phyloP scores from a whole-genome alignment of 2,113 vertebrate species.

The Ctenodactylus gundi region DNA sequence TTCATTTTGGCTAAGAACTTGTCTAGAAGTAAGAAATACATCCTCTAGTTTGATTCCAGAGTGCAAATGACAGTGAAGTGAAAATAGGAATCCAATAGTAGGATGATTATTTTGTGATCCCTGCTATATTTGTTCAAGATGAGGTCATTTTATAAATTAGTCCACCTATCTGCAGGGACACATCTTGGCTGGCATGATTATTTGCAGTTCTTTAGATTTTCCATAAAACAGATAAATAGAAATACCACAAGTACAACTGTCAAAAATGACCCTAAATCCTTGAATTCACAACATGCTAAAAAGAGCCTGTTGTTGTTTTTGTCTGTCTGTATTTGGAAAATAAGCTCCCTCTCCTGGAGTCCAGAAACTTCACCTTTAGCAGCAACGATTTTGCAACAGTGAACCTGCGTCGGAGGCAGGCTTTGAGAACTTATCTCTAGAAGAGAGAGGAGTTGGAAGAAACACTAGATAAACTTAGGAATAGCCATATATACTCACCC shows the following conservation, averaged over 20 bases:
- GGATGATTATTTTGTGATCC: constrained; percentile 37
- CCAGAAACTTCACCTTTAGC: neutral
- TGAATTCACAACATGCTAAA: neutral
- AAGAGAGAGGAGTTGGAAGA: constrained; percentile 6
- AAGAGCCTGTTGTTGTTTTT: neutral
- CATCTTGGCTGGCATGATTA: neutral
- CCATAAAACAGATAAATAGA: neutral
- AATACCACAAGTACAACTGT: neutral
- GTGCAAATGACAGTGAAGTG: constrained; percentile 26
- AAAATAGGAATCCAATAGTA: constrained; percentile 53
- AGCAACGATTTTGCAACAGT: neutral
- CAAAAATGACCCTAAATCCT: neutral
- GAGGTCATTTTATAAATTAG: constrained; percentile 40
- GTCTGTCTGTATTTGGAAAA: neutral
- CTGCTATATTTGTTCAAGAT: neutral
- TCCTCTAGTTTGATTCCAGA: constrained; percentile 44
- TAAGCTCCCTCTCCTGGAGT: neutral
- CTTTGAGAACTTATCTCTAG: constrained; percentile 21
- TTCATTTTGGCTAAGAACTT: constrained; percentile 41
- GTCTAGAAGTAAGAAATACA: constrained; percentile 26
- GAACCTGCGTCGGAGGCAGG: neutral
- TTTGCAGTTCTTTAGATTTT: constrained; percentile 28
- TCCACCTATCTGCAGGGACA: neutral
- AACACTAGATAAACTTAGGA: constrained; percentile 18
- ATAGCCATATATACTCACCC: neutral